These are phyloP conservation scores for Galagoides demidoff DNA, from an alignment of 2,797 vertebrate genomes.

Conservation along the genomic window DNA sequence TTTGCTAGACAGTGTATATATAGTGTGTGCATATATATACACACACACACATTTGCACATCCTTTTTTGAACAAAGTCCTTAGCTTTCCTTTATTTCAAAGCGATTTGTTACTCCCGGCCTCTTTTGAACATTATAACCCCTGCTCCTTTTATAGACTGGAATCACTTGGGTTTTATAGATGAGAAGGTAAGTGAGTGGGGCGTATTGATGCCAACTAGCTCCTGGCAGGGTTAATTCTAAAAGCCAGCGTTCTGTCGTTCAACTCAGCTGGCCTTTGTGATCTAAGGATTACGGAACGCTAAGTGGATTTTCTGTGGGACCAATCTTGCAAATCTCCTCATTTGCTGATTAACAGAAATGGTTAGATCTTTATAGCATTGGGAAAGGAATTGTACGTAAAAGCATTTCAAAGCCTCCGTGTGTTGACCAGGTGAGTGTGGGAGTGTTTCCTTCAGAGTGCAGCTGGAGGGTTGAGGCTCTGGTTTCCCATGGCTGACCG, in stretches of 20 bases:
- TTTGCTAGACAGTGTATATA: not conserved
- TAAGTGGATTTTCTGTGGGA: slow-evolving; percentile 49
- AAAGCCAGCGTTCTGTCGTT: not conserved
- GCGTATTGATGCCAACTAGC: not conserved
- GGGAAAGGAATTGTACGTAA: not conserved
- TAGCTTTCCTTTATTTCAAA: not conserved
- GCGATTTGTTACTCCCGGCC: not conserved
- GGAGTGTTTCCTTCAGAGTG: not conserved
- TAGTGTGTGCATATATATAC: not conserved
- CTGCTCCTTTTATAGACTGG: not conserved
- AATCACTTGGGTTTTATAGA: not conserved
- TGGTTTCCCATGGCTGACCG: not conserved
- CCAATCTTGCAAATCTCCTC: slow-evolving; percentile 1
- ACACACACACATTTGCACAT: not conserved
- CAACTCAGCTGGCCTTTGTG: not conserved
- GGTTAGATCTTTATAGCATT: not conserved
- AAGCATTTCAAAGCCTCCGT: not conserved
- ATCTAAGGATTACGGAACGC: not conserved
- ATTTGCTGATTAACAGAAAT: slow-evolving; percentile 36
- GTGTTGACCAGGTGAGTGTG: not conserved
- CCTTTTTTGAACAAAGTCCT: not conserved
- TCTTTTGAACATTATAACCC: not conserved
- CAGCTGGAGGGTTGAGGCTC: not conserved
- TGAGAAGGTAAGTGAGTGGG: not conserved
- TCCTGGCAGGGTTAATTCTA: slow-evolving; percentile 1